A percentile compares a stretch with the other conserved stretches of the same genome.
Conservation (phyloP, 2,888 invertebrate genomes). For the Molanna angustata region DNA sequence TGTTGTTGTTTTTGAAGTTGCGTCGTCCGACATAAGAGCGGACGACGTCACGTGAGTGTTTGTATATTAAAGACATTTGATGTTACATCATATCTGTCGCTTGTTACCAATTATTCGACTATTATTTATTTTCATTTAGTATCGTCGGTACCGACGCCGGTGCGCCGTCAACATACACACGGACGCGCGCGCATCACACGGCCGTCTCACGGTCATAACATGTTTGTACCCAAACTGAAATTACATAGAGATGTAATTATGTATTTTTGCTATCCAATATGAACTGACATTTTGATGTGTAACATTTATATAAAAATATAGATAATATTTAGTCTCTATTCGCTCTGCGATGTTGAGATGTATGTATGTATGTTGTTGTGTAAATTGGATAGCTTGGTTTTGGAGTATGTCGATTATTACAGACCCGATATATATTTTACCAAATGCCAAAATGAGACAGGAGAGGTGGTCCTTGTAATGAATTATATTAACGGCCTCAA, state of each 20-base stretch:
- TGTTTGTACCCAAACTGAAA: constrained; percentile 4
- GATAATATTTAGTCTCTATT: no score
- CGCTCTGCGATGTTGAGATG: no score
- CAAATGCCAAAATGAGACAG: constrained; percentile 17
- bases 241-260: constrained; percentile 10
- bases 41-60: no score
- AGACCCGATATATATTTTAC: constrained; percentile 14
- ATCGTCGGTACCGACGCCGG: constrained; percentile 8
- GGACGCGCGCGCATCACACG: constrained; percentile 1
- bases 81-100: constrained; percentile 11
- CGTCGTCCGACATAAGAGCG: no score
- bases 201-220: background rate
- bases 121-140: constrained; percentile 21
- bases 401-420: background rate
- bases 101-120: constrained; percentile 21
- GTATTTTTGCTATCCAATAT: background rate
- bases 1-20: no score
- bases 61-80: constrained; percentile 13
- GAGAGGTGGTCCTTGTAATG: constrained; percentile 11
- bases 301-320: no score
- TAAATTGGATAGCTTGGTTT: background rate
- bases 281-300: no score
- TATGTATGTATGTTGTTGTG: no score
- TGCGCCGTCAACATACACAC: constrained; percentile 1
- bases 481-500: constrained; percentile 16